These are phyloP conservation scores for Sogatella furcifera DNA, from an alignment of 1,140 invertebrate species.

Conservation along the genomic window DNA sequence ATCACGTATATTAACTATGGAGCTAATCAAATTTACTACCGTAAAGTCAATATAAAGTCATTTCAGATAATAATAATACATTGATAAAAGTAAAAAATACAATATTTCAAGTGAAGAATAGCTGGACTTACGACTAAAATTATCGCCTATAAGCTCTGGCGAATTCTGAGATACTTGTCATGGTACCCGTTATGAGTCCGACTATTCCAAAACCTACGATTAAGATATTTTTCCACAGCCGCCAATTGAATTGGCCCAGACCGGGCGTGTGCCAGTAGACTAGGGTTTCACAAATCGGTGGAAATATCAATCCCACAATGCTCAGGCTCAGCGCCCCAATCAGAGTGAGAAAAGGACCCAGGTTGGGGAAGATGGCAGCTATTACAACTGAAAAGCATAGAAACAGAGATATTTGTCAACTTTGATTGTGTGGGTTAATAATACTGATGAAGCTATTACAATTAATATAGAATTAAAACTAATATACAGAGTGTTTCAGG, in stretches of 20 bases:
- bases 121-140: too few species aligned
- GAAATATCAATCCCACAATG: constrained; percentile 73
- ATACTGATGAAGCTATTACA: too few species aligned
- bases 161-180: constrained; percentile 8
- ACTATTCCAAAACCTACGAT: constrained; percentile 51
- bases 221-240: constrained; percentile 8
- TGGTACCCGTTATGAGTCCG: constrained; percentile 67
- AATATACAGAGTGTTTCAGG: too few species aligned
- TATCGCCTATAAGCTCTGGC: background rate
- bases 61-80: too few species aligned
- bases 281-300: constrained; percentile 71
- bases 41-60: too few species aligned
- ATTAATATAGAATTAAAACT: too few species aligned
- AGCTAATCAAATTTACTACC: too few species aligned
- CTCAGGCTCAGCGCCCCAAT: constrained; percentile 81
- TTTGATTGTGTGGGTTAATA: too few species aligned
- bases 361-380: constrained; percentile 66
- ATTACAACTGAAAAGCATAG: constrained; percentile 47
- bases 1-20: too few species aligned
- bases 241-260: constrained; percentile 5
- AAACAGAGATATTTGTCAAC: too few species aligned
- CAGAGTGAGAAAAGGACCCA: constrained; percentile 78
- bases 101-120: too few species aligned
- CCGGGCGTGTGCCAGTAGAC: constrained; percentile 30
- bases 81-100: too few species aligned